Evolutionary conservation across 2,888 invertebrate genomes (phyloP).

Genomic region (Ctenicera cuprea): DNA sequence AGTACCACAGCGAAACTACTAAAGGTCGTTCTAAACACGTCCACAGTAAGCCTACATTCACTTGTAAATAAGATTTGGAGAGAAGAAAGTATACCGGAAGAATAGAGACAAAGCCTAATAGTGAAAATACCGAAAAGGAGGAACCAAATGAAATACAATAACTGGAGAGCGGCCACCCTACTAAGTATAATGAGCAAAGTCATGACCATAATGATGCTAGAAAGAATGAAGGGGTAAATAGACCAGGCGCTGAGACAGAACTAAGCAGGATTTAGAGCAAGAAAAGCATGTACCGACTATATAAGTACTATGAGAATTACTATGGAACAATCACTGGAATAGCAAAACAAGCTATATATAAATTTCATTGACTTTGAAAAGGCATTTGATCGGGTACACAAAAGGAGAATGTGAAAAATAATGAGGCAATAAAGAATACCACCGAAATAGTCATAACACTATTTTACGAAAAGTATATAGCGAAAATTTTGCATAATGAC

Average conservation of each 20-base stretch:
- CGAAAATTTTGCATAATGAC: too few species aligned
- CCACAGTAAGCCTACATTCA: background rate
- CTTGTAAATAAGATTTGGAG: background rate
- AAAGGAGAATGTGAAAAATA: too few species aligned
- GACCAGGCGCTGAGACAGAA: background rate
- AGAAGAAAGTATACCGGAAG: conserved; percentile 1
- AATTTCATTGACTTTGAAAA: too few species aligned
- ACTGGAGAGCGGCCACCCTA: background rate
- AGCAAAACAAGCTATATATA: background rate
- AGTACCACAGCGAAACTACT: too few species aligned
- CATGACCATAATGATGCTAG: background rate
- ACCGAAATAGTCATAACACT: too few species aligned
- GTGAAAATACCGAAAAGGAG: too few species aligned
- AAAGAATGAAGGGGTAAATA: background rate
- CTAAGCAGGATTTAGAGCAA: conserved; percentile 10
- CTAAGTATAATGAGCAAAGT: too few species aligned
- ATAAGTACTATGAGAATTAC: background rate
- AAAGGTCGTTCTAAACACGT: too few species aligned
- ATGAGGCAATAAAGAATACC: too few species aligned
- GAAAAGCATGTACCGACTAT: background rate
- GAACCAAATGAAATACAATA: background rate
- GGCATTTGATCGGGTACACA: too few species aligned
- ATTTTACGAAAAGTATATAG: too few species aligned
- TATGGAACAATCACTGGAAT: background rate
- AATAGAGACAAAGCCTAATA: background rate